Conservation (phyloP, 2,888 invertebrate species). For the Cheiracanthium punctorium region DNA sequence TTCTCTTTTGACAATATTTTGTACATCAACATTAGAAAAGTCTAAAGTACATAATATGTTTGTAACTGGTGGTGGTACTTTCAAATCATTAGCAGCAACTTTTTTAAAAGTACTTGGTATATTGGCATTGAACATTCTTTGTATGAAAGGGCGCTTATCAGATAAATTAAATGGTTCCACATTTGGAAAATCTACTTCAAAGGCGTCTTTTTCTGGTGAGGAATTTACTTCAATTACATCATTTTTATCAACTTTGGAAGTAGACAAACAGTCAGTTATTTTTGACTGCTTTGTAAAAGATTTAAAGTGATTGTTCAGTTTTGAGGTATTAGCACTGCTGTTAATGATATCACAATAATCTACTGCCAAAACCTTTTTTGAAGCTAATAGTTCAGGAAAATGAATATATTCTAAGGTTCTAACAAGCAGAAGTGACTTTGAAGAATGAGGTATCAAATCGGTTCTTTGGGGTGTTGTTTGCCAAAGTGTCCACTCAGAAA, state of each 20-base stretch:
- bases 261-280: not conserved
- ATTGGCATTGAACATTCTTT: not conserved
- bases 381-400: conserved; percentile 12
- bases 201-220: not conserved
- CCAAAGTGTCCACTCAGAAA: conserved; percentile 54
- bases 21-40: not conserved
- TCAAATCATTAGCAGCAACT: not conserved
- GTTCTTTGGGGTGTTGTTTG: conserved; percentile 52
- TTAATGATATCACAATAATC: no score
- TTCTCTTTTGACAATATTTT: not conserved
- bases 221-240: not conserved
- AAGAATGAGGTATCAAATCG: conserved; percentile 46
- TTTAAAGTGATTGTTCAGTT: not conserved
- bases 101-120: not conserved
- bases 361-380: not conserved
- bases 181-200: not conserved
- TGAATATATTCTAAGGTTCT: conserved; percentile 32
- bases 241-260: not conserved
- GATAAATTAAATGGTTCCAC: not conserved
- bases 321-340: not conserved
- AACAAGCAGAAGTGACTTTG: conserved; percentile 22
- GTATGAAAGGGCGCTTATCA: not conserved
- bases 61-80: not conserved
- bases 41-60: not conserved
- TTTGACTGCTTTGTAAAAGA: not conserved